Evolutionary conservation across 2,888 invertebrate species (phyloP), one percentile per base, ranked within the genome.

Genomic region (Dioctria linearis): DNA sequence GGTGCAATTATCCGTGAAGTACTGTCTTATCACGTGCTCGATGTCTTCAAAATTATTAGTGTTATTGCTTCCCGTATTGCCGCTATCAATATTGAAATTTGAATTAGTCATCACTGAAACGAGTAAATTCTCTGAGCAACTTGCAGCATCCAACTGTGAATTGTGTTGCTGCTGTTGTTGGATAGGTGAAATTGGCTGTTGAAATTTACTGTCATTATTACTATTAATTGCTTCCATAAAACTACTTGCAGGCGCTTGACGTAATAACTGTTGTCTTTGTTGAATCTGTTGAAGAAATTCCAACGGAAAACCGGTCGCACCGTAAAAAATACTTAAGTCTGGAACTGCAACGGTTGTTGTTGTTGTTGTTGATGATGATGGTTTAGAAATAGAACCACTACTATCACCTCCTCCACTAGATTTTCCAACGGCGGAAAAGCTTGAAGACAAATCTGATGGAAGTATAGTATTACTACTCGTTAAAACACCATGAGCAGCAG

Each of bases 1-100:
- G 5, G 82, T 82, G 76, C 84, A 84, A 49, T 82, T 82, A 69
- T 83, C 82, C 5, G 83, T 84, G 39, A 84, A 84, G 80, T 83
- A 84, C 71, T 83, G 83, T 11, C 73, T 69, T 9, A 84, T 83
- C 43, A 84, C 66, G 42, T 83, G 81, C 39, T 84, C 84, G 6
- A 84, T 65, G 37, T 83, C 83, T 9, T 83, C 84, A 39, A 79
- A 8, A 5, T 3, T 51, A 4, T 57, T 42, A 11, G 67, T 51
- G 49, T 65, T 71, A 5, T 43, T 37, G 13, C 43, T 25, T 5
- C 37, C 5, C n/a, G 65, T 40, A 8, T 39, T 37, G 13, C 4
- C 51, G 9, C 42, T 42, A 3, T 43, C 6, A 9, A 51, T 4
- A 42, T 37, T 61, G 1, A 9, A 4, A 37, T 5, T 63, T 4